A percentile compares a stretch with the other conserved stretches of the same genome.
phyloP scores from a whole-genome alignment of 2,113 vertebrate species.

The Mellivora capensis region DNA sequence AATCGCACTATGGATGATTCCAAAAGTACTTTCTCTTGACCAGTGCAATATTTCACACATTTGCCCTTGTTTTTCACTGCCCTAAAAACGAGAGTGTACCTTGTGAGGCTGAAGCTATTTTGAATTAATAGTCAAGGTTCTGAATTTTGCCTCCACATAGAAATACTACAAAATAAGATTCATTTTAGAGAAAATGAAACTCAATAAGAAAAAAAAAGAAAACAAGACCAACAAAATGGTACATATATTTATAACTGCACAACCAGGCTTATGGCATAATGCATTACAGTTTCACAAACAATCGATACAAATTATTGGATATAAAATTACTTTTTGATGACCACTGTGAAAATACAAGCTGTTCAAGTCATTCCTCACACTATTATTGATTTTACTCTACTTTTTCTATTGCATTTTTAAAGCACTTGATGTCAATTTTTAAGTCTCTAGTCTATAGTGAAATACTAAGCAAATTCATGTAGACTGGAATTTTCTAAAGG shows the following conservation, averaged over 20 bases:
- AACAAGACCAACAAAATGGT: constrained; percentile 61
- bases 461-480: constrained; percentile 62
- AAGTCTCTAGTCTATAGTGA: constrained; percentile 71
- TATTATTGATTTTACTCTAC: constrained; percentile 86
- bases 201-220: constrained; percentile 54
- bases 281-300: constrained; percentile 81
- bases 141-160: constrained; percentile 6
- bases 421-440: constrained; percentile 72
- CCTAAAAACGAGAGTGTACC: not conserved
- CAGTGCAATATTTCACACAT: not conserved
- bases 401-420: constrained; percentile 79
- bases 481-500: constrained; percentile 41
- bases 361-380: constrained; percentile 83
- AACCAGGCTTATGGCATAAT: constrained; percentile 77
- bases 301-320: constrained; percentile 91
- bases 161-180: constrained; percentile 66
- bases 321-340: constrained; percentile 96
- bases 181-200: constrained; percentile 72
- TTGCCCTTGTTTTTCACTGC: not conserved
- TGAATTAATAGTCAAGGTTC: constrained; percentile 61
- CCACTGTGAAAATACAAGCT: constrained; percentile 87
- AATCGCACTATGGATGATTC: not conserved
- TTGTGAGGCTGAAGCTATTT: constrained; percentile 17
- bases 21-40: not conserved
- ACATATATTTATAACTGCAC: constrained; percentile 79